These are phyloP conservation scores for Ormyrus rosae DNA, from an alignment of 2,888 invertebrate genomes.

Conservation along the genomic window DNA sequence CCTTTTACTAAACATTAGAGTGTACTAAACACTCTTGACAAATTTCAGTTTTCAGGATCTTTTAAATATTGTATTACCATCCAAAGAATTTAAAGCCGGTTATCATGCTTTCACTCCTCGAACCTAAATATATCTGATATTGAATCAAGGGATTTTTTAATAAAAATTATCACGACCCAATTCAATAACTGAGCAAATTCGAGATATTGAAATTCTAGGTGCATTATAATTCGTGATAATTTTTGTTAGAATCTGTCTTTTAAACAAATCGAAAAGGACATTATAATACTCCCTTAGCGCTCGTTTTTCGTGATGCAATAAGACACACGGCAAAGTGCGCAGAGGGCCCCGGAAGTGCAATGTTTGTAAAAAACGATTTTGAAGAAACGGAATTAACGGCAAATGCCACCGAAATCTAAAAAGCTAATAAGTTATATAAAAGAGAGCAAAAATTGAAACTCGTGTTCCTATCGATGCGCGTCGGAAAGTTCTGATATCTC, in stretches of 20 bases:
- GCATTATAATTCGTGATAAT: too few species aligned
- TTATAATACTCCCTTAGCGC: slow-evolving; percentile 27
- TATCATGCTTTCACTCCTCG: slow-evolving; percentile 46
- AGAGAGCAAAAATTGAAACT: slow-evolving; percentile 40
- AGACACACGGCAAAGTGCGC: slow-evolving; percentile 52
- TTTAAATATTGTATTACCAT: not conserved
- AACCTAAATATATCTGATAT: slow-evolving; percentile 52
- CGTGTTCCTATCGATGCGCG: slow-evolving; percentile 56
- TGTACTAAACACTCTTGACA: not conserved
- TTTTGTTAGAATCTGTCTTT: too few species aligned
- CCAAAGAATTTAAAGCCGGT: slow-evolving; percentile 30
- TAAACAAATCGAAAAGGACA: not conserved
- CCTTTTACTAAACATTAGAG: not conserved
- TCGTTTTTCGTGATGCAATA: slow-evolving; percentile 35
- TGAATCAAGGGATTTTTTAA: too few species aligned
- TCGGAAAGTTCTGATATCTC: slow-evolving; percentile 51
- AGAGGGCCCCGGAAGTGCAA: slow-evolving; percentile 53
- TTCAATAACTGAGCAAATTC: too few species aligned
- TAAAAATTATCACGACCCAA: too few species aligned
- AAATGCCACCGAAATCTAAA: slow-evolving; percentile 30
- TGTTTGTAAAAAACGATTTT: slow-evolving; percentile 42
- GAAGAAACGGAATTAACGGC: slow-evolving; percentile 8
- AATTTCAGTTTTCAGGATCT: not conserved
- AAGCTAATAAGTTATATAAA: slow-evolving; percentile 24
- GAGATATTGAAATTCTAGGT: too few species aligned